A percentile compares a stretch with the other conserved stretches of the same genome.
phyloP scores from a whole-genome alignment of 2,888 invertebrate species.

The Mythimna pallens region DNA sequence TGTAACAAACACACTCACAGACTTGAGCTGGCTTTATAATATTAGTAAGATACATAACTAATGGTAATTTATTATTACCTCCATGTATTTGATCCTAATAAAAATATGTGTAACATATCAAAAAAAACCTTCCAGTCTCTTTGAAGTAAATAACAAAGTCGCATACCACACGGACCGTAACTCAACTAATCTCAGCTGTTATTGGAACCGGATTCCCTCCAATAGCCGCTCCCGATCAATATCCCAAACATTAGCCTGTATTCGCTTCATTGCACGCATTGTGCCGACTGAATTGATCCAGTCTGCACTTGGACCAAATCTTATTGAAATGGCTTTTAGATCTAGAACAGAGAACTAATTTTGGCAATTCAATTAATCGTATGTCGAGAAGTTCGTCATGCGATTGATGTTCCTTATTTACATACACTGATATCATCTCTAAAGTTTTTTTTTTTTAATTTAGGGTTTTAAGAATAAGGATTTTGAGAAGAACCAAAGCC shows the following conservation, averaged over 20 bases:
- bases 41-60: too few species aligned
- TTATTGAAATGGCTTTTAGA: slow-evolving; percentile 27
- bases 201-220: slow-evolving; percentile 19
- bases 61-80: too few species aligned
- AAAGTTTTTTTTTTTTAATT: too few species aligned
- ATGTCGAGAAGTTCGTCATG: not conserved
- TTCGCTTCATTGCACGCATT: slow-evolving; percentile 56
- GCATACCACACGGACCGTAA: not conserved
- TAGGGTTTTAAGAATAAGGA: too few species aligned
- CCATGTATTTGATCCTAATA: too few species aligned
- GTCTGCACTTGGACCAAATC: slow-evolving; percentile 44
- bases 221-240: slow-evolving; percentile 52
- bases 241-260: slow-evolving; percentile 45
- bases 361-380: not conserved
- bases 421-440: too few species aligned
- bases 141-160: not conserved
- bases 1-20: too few species aligned
- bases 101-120: too few species aligned
- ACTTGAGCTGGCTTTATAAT: too few species aligned
- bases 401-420: not conserved
- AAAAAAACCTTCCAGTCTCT: too few species aligned
- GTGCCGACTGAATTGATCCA: slow-evolving; percentile 39
- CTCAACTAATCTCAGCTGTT: slow-evolving; percentile 9
- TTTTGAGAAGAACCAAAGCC: too few species aligned
- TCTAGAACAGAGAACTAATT: not conserved